Evolutionary conservation across 2,888 invertebrate genomes (phyloP).

Genomic region (Byasa hedistus): DNA sequence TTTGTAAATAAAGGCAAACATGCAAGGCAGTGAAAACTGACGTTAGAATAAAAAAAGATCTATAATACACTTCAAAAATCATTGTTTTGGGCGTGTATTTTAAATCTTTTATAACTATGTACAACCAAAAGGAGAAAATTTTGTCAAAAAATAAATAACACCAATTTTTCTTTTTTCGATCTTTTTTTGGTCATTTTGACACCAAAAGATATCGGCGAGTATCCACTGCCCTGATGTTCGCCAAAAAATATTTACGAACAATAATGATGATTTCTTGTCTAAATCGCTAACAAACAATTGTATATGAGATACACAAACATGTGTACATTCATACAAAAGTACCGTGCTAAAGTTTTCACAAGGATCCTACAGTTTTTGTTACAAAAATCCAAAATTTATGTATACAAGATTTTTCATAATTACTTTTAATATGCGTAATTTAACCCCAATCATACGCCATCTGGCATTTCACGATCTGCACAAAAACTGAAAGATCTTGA

Average conservation of each 20-base stretch:
- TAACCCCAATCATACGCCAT: no score
- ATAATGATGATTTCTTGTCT: conserved; percentile 32
- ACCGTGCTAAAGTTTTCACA: conserved; percentile 17
- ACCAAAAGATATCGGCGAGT: no score
- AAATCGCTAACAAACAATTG: conserved; percentile 35
- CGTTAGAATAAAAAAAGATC: not conserved
- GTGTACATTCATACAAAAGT: conserved; percentile 61
- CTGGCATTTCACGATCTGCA: not conserved
- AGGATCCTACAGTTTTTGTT: not conserved
- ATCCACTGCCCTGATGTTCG: conserved; percentile 5
- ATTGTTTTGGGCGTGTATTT: no score
- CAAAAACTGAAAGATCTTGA: conserved; percentile 26
- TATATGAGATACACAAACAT: conserved; percentile 62
- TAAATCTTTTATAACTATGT: no score
- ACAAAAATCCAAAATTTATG: not conserved
- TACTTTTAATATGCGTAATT: no score
- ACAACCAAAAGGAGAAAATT: not conserved
- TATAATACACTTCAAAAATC: no score
- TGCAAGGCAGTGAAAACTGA: conserved; percentile 8
- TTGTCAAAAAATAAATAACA: not conserved
- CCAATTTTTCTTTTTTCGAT: no score
- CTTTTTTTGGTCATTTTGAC: no score
- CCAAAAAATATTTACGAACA: conserved; percentile 7
- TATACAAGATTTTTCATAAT: no score
- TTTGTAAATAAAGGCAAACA: conserved; percentile 22